phyloP scores from a whole-genome alignment of 1,140 invertebrate species.

The Neodiprion fabricii region DNA sequence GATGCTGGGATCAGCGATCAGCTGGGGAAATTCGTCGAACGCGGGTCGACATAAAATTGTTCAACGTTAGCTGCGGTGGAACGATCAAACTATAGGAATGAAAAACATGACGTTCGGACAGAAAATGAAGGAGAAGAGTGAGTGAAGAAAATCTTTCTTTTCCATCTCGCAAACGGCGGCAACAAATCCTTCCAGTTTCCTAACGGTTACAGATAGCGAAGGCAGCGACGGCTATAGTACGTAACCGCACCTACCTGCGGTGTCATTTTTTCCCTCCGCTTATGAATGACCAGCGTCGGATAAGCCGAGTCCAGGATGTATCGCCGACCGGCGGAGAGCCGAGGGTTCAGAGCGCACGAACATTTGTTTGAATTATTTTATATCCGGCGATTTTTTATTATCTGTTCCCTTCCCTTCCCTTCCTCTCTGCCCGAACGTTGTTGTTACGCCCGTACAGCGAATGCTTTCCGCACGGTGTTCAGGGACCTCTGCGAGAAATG shows the following conservation, averaged over 20 bases:
- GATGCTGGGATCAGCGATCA: neutral
- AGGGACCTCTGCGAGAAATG: neutral
- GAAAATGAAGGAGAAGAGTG: no score
- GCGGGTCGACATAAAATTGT: neutral
- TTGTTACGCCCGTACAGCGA: neutral
- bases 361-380: slow-evolving; percentile 61
- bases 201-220: slow-evolving; percentile 54
- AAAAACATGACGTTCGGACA: no score
- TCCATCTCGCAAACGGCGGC: slow-evolving; percentile 11
- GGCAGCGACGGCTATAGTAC: slow-evolving; percentile 13
- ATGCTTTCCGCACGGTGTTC: neutral
- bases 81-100: neutral
- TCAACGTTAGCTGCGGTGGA: neutral
- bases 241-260: slow-evolving; percentile 24
- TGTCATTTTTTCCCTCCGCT: slow-evolving; percentile 50
- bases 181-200: slow-evolving; percentile 50
- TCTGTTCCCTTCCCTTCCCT: slow-evolving; percentile 17
- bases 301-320: slow-evolving; percentile 50
- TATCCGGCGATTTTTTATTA: slow-evolving; percentile 58
- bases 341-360: slow-evolving; percentile 29
- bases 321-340: slow-evolving; percentile 36
- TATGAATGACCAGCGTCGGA: slow-evolving; percentile 58
- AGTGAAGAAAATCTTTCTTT: neutral
- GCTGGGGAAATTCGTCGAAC: neutral
- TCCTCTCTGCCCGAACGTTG: neutral